Base-by-base conservation (phyloP, 2,888 invertebrate genomes). In the Atherix ibis region DNA sequence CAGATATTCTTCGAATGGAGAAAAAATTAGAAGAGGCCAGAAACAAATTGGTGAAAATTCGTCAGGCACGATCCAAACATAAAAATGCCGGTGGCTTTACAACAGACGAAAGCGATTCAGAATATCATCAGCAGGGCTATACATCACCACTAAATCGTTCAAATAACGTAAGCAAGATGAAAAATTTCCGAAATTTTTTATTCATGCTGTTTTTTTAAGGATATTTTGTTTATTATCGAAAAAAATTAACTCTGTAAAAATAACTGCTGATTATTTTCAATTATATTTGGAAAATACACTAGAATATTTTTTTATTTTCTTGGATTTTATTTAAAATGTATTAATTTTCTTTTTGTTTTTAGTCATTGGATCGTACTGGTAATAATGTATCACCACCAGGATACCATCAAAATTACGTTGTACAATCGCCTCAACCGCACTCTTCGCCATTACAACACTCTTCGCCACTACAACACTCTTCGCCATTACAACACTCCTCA, bases 1-100 rank as follows among this genome's bases (percentile, higher is more conserved):
- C 85, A 0, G 85, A 87, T 52, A 92, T 98, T 2, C 68, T 95
- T 36, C 75, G 88, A 48, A 95, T 95, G 53, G 97, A 98, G 60
- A 75, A 82, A 44, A 87, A 95, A 64, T 62, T 98, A 36, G 87
- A 88, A 46, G 88, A 88, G 51, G 98, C 98, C 0, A 70, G 95
- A 31, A 81, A 82, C 24, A 74, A 85, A 35, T 68, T 98, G 35
- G 87, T 85, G 2, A 84, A 84, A 28, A 88, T 98, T 51, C 71
- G 94, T 5, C 88, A 91, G 51, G 91, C 91, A 19, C 88, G 92
- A 54, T 94, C 95, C 58, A 80, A 78, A 37, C n/a, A n/a, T n/a
- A 71, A 73, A 43, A 68, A 71, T 3, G 68, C 70, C 1, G 76
- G 49, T 4, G 62, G 61, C 15, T 54, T 52, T 32, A 50, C 52